Evolutionary conservation across 1,140 invertebrate genomes (phyloP), one percentile per base, ranked within the genome.

Genomic region (Lepidostoma basale): DNA sequence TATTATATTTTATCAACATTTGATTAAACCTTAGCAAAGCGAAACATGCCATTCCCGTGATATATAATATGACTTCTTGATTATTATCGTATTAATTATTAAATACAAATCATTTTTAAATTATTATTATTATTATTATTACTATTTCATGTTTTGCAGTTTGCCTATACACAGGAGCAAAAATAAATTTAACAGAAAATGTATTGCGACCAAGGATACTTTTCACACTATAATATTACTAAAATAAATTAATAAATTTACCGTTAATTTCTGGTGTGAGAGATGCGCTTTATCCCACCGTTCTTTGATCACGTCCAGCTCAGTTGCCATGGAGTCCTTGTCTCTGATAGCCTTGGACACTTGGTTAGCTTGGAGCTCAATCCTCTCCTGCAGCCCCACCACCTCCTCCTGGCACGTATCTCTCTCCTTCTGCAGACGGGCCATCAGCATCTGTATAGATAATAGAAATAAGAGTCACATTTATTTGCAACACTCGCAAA

Each of bases 281-380:
- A 87, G 86, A 76, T 94, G 92, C 5, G 89, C 86, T 77, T 96
- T 97, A 74, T 96, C 94, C 86, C 92, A 91, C 77, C 93, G 84
- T 70, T 97, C 94, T 77, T 93, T 91, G 0, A 94, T 82, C 6
- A 95, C 85, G 62, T 96, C 93, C 45, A 95, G 79, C 80, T 97
- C 95, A 1, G 92, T 91, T 66, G 92, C 85, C 64, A 91, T 85
- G 68, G 89, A 92, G 74, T 96, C 93, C 73, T 90, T 87, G 68
- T 97, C 95, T 42, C 94, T 86, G 72, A 92, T 90, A n/a, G 89
- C 86, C 78, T 96, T 93, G 58, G 87, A 85, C 30, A 93, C 85
- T 65, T 95, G 92, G 44, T 86, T 90, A 52, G 92, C 89, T 36
- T 92, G 88, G 16, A 91, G 80, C 75, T 96, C 94, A 5, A 91